phyloP scores from a whole-genome alignment of 2,797 vertebrate genomes.

The Micropoecilia bifurca region DNA sequence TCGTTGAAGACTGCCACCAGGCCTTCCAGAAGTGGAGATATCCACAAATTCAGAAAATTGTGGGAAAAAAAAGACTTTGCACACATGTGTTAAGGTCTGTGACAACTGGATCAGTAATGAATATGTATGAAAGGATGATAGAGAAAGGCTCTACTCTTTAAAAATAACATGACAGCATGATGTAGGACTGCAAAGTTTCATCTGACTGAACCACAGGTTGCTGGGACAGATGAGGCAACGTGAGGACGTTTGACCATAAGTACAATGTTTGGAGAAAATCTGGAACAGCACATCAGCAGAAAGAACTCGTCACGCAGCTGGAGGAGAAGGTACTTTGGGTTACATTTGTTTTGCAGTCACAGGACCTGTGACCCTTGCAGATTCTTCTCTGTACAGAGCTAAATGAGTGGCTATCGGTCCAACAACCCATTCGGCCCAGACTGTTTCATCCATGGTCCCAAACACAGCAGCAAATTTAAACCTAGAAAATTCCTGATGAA shows the following conservation, averaged over 20 bases:
- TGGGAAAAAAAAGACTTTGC: background rate
- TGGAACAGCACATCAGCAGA: background rate
- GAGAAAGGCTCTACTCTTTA: background rate
- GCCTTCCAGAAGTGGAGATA: background rate
- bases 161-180: background rate
- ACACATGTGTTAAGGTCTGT: background rate
- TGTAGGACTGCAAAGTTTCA: background rate
- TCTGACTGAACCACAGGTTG: background rate
- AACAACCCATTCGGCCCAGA: background rate
- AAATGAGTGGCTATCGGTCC: background rate
- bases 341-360: background rate
- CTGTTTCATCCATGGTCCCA: background rate
- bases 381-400: background rate
- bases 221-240: background rate
- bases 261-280: background rate
- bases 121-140: background rate
- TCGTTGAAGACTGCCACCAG: background rate
- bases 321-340: background rate
- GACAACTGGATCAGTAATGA: background rate
- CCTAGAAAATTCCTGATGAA: background rate
- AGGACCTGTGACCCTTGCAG: background rate
- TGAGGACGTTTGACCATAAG: background rate
- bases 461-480: background rate
- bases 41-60: background rate
- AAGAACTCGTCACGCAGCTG: background rate